phyloP scores from a whole-genome alignment of 2,113 vertebrate species.

The Glaucomys volans region DNA sequence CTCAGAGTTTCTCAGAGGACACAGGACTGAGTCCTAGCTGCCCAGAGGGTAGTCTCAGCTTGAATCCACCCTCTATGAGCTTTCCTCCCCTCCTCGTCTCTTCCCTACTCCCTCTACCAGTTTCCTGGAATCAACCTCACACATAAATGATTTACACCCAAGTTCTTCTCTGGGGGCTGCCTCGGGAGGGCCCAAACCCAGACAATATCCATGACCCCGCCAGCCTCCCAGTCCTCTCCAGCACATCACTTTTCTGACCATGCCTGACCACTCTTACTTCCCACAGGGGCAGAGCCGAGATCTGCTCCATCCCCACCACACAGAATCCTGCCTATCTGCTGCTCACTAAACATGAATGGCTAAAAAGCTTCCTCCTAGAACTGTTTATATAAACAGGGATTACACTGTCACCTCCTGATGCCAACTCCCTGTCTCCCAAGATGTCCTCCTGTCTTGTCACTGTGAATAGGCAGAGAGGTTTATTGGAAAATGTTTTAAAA shows the following conservation, averaged over 20 bases:
- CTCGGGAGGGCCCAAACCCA: not conserved
- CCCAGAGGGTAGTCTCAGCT: not conserved
- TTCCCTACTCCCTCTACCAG: not conserved
- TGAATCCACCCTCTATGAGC: not conserved
- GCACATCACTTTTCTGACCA: not conserved
- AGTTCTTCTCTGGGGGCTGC: not conserved
- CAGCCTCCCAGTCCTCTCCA: not conserved
- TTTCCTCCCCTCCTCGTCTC: not conserved
- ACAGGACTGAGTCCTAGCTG: not conserved
- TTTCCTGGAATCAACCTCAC: not conserved
- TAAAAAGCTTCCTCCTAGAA: not conserved
- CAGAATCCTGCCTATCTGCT: too few relatives aligned
- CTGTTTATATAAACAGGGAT: not conserved
- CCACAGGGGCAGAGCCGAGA: not conserved
- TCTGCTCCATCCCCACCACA: not conserved
- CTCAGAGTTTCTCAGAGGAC: not conserved
- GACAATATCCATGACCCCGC: not conserved
- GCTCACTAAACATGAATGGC: not conserved
- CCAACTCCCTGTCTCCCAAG: not conserved
- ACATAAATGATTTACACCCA: not conserved
- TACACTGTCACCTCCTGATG: not conserved
- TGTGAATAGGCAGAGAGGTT: not conserved
- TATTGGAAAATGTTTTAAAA: not conserved
- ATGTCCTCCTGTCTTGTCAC: not conserved
- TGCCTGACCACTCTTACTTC: not conserved